Base-by-base conservation (phyloP, 2,797 vertebrate genomes). In the Diplodus puntazzo region DNA sequence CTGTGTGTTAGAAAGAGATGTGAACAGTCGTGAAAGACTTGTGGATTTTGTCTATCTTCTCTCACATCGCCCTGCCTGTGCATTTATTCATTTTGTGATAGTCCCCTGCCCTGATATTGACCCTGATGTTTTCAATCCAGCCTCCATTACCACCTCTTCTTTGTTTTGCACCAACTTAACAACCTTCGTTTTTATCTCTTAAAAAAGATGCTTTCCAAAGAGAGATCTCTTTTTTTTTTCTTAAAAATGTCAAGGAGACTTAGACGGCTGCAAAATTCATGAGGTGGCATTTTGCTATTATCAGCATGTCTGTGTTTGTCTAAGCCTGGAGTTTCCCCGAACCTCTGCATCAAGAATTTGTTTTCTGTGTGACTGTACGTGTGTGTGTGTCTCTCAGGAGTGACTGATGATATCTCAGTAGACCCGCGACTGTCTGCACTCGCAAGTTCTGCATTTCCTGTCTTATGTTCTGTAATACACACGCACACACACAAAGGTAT, bases 191-290 rank as follows among this genome's bases (percentile, higher is more conserved):
- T 81, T 84, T 72, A 54, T 82, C 63, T 45, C 78, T 58, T 45
- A 70, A 57, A 80, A 61, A 80, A 52, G n/a, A 48, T 0, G 57
- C 77, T 75, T 75, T 72, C 74, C 79, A 70, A 74, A 79, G 69
- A 45, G 81, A 10, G 70, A 80, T 34, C 8, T 23, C 59, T 25
- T 17, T 21, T 34, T 25, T 34, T 34, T 78, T 74, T 27, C 70
- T 68, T 84, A 75, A 86, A 91, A 92, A 84, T 86, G 78, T 92
- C 88, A 88, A 87, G 80, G 79, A 84, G 85, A 88, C 87, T 88
- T 83, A 81, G 88, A 81, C 86, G 55, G 70, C 80, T 90, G 81
- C 81, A 87, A 73, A 85, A 91, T 90, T 89, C 83, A 88, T 69
- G 68, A 87, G 84, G 77, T 79, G 77, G 80, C 79, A 80, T 75